Evolutionary conservation across 2,888 invertebrate genomes (phyloP).

Genomic region (Carcina quercana): DNA sequence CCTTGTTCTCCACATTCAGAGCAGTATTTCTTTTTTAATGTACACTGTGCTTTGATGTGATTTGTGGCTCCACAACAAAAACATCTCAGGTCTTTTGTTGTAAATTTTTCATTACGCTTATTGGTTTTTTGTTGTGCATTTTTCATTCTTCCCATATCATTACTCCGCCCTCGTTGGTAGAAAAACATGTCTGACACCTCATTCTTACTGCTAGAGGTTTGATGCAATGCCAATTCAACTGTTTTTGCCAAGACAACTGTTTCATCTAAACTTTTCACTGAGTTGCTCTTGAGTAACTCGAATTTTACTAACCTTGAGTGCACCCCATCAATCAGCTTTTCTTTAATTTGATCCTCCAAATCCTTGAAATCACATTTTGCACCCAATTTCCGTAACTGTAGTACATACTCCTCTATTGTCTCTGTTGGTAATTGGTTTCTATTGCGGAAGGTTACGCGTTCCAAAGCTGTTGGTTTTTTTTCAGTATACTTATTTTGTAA

Average conservation of each 20-base stretch:
- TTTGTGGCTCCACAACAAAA: conserved; percentile 6
- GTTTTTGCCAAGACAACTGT: conserved; percentile 1
- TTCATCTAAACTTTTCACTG: not conserved
- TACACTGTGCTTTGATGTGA: conserved; percentile 7
- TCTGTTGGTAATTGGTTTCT: conserved; percentile 8
- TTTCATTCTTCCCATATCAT: too few relatives aligned
- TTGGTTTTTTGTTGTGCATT: too few relatives aligned
- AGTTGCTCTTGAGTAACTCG: conserved; percentile 7
- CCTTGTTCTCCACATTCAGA: conserved; percentile 10
- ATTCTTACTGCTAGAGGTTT: not conserved
- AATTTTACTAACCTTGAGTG: conserved; percentile 8
- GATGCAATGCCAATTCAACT: conserved; percentile 1
- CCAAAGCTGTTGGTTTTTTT: conserved; percentile 1
- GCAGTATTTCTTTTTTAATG: conserved; percentile 8
- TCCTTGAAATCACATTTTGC: conserved; percentile 13
- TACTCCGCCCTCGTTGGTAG: too few relatives aligned
- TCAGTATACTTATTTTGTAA: not conserved
- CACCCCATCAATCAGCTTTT: conserved; percentile 15
- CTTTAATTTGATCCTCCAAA: conserved; percentile 14
- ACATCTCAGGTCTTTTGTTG: too few relatives aligned
- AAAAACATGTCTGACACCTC: too few relatives aligned
- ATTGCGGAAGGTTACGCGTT: conserved; percentile 8
- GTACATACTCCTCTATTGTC: conserved; percentile 11
- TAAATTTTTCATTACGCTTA: too few relatives aligned
- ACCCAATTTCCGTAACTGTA: conserved; percentile 3